Evolutionary conservation across 2,797 vertebrate species (phyloP).

Genomic region (Apogon talboti): DNA sequence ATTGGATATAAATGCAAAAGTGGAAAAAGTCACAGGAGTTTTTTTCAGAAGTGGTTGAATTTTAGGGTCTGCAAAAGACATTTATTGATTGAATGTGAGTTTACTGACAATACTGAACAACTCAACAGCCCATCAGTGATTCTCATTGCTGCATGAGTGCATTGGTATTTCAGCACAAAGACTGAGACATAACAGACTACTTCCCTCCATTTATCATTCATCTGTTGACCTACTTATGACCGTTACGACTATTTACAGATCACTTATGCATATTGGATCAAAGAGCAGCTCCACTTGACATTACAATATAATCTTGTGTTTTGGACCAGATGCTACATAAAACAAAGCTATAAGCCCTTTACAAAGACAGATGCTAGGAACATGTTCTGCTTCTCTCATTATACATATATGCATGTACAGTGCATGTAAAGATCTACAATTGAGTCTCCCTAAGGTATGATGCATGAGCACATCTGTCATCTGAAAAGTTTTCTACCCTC

Average conservation of each 20-base stretch:
- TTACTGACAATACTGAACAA: background rate
- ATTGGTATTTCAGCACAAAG: background rate
- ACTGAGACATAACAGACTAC: background rate
- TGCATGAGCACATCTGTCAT: constrained; percentile 71
- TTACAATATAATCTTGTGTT: constrained; percentile 25
- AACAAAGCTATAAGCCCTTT: constrained; percentile 47
- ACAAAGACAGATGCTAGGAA: constrained; percentile 59
- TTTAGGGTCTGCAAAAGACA: too few relatives aligned
- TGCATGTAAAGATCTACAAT: constrained; percentile 63
- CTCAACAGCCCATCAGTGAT: constrained; percentile 23
- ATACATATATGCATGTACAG: constrained; percentile 49
- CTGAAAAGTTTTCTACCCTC: constrained; percentile 51
- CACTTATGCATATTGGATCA: constrained; percentile 15
- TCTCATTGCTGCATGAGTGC: constrained; percentile 5
- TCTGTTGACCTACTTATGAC: too few relatives aligned
- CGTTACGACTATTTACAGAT: too few relatives aligned
- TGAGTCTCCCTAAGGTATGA: constrained; percentile 64
- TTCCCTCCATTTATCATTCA: too few relatives aligned
- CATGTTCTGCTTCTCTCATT: constrained; percentile 73
- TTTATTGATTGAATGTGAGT: too few relatives aligned
- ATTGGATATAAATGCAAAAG: too few relatives aligned
- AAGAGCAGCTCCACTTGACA: constrained; percentile 30
- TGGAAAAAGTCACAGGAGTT: too few relatives aligned
- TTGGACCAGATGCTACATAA: constrained; percentile 41
- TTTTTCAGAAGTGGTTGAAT: too few relatives aligned